phyloP scores from a whole-genome alignment of 2,113 vertebrate species.

The Hystrix brachyura region DNA sequence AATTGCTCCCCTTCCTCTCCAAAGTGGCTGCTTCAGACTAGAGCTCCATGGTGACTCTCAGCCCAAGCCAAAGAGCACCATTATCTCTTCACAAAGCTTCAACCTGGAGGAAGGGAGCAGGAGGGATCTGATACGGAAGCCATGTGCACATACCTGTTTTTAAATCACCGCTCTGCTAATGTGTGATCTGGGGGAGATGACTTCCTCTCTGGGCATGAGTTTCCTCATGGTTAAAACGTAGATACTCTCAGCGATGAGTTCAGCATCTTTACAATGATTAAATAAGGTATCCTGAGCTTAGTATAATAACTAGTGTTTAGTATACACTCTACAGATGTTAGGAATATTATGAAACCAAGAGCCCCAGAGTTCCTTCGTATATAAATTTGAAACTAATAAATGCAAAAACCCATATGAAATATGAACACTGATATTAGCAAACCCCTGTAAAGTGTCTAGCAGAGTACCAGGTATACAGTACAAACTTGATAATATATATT shows the following conservation, averaged over 20 bases:
- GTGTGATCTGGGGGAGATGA: not conserved
- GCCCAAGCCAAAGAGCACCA: not conserved
- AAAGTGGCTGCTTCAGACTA: not conserved
- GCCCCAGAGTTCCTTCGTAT: not conserved
- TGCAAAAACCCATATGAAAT: not conserved
- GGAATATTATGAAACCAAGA: not conserved
- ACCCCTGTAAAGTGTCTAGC: not conserved
- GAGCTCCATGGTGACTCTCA: not conserved
- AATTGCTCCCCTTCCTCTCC: not conserved
- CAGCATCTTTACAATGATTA: not conserved
- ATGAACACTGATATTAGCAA: not conserved
- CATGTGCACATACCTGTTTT: not conserved
- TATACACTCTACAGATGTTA: not conserved
- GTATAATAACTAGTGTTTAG: not conserved
- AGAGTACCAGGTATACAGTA: not conserved
- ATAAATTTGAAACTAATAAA: conserved; percentile 16
- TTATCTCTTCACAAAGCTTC: conserved; percentile 1
- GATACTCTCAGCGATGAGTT: not conserved
- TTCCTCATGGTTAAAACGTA: not conserved
- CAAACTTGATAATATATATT: not conserved
- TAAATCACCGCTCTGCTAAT: not conserved
- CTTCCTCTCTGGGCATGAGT: not conserved
- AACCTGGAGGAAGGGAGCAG: not conserved
- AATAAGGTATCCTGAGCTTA: not conserved
- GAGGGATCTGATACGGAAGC: not conserved